Evolutionary conservation across 2,797 vertebrate genomes (phyloP).

Genomic region (Peromyscus nudipes): DNA sequence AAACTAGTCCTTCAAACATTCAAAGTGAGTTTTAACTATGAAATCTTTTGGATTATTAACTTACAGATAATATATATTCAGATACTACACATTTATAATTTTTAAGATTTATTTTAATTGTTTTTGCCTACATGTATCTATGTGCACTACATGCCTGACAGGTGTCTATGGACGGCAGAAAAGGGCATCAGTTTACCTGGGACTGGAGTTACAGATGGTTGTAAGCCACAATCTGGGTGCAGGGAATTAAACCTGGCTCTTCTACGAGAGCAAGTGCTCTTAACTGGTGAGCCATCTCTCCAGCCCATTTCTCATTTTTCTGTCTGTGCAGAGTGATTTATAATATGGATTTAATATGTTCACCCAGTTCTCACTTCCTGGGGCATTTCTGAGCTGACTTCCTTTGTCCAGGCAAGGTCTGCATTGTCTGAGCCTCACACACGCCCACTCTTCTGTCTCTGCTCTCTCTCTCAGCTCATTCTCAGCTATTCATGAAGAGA

Average conservation of each 20-base stretch:
- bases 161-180: neutral
- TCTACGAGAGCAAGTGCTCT: neutral
- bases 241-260: neutral
- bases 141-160: neutral
- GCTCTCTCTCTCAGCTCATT: neutral
- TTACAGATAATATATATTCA: neutral
- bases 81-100: neutral
- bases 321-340: neutral
- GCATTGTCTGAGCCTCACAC: neutral
- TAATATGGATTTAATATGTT: no score
- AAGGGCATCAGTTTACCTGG: neutral
- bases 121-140: neutral
- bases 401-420: neutral
- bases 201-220: neutral
- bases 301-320: neutral
- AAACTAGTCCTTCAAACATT: slow-evolving; percentile 37
- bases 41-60: neutral
- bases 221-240: neutral
- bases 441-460: neutral
- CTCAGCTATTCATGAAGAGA: neutral
- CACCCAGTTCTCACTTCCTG: neutral
- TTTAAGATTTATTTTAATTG: neutral
- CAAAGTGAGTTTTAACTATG: neutral
- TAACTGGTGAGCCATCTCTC: neutral
- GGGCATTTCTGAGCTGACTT: neutral